Percentiles rank a stretch among this genome's conserved stretches.
These are phyloP conservation scores for Prunella fulvescens DNA, from an alignment of 2,113 vertebrate species.

Conservation along the genomic window DNA sequence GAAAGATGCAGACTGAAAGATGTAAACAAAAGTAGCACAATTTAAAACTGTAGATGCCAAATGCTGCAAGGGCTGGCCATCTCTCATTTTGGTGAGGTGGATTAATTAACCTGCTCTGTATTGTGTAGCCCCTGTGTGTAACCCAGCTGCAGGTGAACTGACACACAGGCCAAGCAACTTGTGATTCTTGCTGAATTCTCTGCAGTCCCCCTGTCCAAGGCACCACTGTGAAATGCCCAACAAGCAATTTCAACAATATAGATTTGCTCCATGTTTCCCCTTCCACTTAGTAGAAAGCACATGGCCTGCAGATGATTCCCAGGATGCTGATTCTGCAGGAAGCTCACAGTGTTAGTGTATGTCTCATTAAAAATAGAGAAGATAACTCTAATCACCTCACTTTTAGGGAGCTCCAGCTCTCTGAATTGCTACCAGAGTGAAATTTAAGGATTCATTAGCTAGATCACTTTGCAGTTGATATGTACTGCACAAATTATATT, in stretches of 20 bases:
- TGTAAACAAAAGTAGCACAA: background rate
- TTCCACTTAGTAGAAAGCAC: background rate
- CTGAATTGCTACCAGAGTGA: background rate
- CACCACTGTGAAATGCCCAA: background rate
- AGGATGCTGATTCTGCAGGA: background rate
- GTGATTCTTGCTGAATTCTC: background rate
- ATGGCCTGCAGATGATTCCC: background rate
- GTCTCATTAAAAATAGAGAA: constrained; percentile 25
- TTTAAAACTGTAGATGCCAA: background rate
- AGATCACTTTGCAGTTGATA: background rate
- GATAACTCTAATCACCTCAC: background rate
- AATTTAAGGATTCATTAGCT: background rate
- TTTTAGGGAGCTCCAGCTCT: background rate
- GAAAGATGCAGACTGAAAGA: background rate
- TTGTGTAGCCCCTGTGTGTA: background rate
- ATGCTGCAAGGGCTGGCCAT: background rate
- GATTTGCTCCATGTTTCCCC: background rate
- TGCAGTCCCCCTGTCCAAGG: background rate
- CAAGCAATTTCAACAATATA: background rate
- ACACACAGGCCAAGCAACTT: background rate
- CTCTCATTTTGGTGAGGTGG: background rate
- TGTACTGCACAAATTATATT: background rate
- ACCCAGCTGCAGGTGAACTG: background rate
- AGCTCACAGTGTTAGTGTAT: background rate
- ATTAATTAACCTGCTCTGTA: background rate